Percentiles rank a stretch among this genome's conserved stretches.
phyloP scores from a whole-genome alignment of 2,797 vertebrate species.

The Sandelia bainsii region DNA sequence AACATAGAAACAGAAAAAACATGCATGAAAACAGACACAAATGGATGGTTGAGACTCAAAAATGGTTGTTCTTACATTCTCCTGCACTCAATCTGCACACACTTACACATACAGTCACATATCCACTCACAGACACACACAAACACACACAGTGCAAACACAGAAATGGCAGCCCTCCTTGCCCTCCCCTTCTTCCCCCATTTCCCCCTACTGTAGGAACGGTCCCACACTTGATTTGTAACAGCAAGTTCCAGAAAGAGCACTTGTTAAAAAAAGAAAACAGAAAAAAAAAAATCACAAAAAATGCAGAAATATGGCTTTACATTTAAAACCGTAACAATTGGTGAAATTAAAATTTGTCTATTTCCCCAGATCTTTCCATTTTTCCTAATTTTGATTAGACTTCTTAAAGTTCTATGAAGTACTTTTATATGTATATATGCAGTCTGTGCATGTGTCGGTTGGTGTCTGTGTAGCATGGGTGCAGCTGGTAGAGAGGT shows the following conservation, averaged over 20 bases:
- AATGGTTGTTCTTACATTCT: slow-evolving; percentile 72
- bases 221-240: slow-evolving; percentile 83
- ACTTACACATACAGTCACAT: slow-evolving; percentile 30
- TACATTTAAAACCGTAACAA: slow-evolving; percentile 84
- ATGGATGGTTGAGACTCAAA: slow-evolving; percentile 72
- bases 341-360: slow-evolving; percentile 64
- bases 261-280: slow-evolving; percentile 80
- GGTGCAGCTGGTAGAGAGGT: slow-evolving; percentile 81
- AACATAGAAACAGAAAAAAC: slow-evolving; percentile 37
- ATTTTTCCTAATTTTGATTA: slow-evolving; percentile 62
- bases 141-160: slow-evolving; percentile 74
- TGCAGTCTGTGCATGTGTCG: slow-evolving; percentile 65
- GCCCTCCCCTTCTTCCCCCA: slow-evolving; percentile 15
- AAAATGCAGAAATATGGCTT: slow-evolving; percentile 86
- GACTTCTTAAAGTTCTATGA: slow-evolving; percentile 60
- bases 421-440: slow-evolving; percentile 46
- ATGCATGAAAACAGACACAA: slow-evolving; percentile 61
- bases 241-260: slow-evolving; percentile 88
- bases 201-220: slow-evolving; percentile 59
- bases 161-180: slow-evolving; percentile 71
- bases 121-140: slow-evolving; percentile 37
- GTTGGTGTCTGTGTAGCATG: slow-evolving; percentile 58
- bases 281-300: slow-evolving; percentile 19
- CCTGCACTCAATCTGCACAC: slow-evolving; percentile 47
- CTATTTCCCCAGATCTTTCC: slow-evolving; percentile 44